A percentile compares a stretch with the other conserved stretches of the same genome.
phyloP scores from a whole-genome alignment of 2,797 vertebrate species.

The Sebastes cheni region DNA sequence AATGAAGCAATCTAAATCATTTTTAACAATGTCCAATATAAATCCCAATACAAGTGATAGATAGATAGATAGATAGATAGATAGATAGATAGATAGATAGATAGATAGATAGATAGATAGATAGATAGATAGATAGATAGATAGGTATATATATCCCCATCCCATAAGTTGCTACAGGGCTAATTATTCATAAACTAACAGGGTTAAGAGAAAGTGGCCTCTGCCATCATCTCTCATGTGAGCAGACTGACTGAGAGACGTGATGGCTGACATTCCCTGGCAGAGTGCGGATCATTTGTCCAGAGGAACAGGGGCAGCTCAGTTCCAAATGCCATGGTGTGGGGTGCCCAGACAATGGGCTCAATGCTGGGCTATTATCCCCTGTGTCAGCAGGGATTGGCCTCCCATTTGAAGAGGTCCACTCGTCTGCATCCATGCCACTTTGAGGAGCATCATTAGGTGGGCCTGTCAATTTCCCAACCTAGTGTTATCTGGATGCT shows the following conservation, averaged over 20 bases:
- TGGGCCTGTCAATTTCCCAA: constrained; percentile 81
- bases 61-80: neutral
- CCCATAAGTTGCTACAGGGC: constrained; percentile 33
- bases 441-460: constrained; percentile 85
- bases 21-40: too few species aligned
- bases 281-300: constrained; percentile 81
- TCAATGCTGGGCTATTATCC: constrained; percentile 80
- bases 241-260: constrained; percentile 71
- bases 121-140: constrained; percentile 6
- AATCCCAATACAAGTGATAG: too few species aligned
- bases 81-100: constrained; percentile 1
- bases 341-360: constrained; percentile 82
- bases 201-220: constrained; percentile 70
- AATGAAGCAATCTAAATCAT: neutral
- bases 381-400: constrained; percentile 81
- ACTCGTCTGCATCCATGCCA: constrained; percentile 81
- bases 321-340: constrained; percentile 81
- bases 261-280: constrained; percentile 78
- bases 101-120: constrained; percentile 10
- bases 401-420: constrained; percentile 83
- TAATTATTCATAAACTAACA: constrained; percentile 78
- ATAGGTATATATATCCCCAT: constrained; percentile 1
- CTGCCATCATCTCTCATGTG: constrained; percentile 69
- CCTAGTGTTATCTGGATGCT: constrained; percentile 77
- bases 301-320: constrained; percentile 71